Evolutionary conservation across 2,797 vertebrate species (phyloP), one percentile per base, ranked within the genome.

Genomic region (Dermochelys coriacea): DNA sequence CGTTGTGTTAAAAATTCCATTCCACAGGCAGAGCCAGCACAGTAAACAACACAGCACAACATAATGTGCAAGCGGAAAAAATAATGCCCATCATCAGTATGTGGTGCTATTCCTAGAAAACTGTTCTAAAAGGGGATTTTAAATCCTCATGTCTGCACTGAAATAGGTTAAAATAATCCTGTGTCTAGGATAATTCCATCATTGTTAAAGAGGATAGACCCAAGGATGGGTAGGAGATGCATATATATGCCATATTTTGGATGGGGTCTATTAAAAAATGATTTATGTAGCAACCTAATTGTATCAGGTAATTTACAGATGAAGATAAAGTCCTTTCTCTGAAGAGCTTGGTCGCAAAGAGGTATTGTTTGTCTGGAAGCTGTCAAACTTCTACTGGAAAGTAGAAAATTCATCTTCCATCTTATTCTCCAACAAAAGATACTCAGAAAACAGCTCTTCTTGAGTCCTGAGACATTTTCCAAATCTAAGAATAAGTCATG

Each of bases 401-500:
- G 83, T 8, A n/a, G 37, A 25, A 5, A 0, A 27, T 77, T 94
- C 81, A 77, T 94, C 83, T 96, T 89, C 81, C 80, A 83, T 41
- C 55, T 80, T 92, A 45, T 82, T 86, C 85, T 91, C 55, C 79
- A 15, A 37, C 45, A 77, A 92, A 83, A 41, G 82, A 97, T 95
- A 94, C 74, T 97, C 88, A 96, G 55, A 45, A 55, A 54, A 77
- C 55, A 92, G 80, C 83, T 85, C 89, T 83, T 96, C 83, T 47
- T 1, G 2, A 50, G 93, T 93, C 89, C 92, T 92, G 87, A 52
- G 82, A 77, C 1, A 0, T 96, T 96, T 97, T 95, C 93, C 92
- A 93, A 95, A 94, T 91, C 91, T 0, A 1, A 93, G 95, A 94
- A 93, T 88, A 94, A 95, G 95, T 89, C 91, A 93, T 93, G 94